phyloP scores from a whole-genome alignment of 1,140 invertebrate species.

The Rhysida immarginata region DNA sequence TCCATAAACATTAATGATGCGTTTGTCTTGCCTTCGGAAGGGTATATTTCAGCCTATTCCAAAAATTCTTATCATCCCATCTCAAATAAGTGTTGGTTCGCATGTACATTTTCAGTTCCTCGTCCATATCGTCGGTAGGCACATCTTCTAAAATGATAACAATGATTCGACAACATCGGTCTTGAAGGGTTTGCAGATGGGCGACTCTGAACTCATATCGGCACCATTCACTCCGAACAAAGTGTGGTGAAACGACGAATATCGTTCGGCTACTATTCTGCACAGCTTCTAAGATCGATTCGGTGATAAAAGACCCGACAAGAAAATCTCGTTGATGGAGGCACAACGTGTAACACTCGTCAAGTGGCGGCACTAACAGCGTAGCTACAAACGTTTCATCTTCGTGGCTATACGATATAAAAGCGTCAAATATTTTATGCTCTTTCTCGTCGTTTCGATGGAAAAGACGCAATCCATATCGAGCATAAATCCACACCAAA shows the following conservation, averaged over 20 bases:
- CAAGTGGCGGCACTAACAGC: background rate
- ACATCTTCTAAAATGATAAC: constrained; percentile 72
- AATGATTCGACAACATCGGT: constrained; percentile 36
- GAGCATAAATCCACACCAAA: background rate
- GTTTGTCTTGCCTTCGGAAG: constrained; percentile 47
- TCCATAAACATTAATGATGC: no score
- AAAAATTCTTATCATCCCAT: constrained; percentile 82
- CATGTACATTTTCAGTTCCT: constrained; percentile 71
- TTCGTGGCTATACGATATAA: background rate
- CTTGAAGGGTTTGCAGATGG: constrained; percentile 48
- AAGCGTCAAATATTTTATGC: background rate
- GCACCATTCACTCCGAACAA: constrained; percentile 88
- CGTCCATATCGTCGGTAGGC: constrained; percentile 67
- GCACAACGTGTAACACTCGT: background rate
- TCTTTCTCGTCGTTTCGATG: background rate
- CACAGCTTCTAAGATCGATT: constrained; percentile 65
- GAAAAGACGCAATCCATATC: background rate
- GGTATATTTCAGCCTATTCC: constrained; percentile 81
- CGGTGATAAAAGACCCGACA: constrained; percentile 15
- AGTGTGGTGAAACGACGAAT: constrained; percentile 78
- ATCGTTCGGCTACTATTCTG: constrained; percentile 81
- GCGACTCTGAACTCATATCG: constrained; percentile 84
- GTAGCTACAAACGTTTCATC: background rate
- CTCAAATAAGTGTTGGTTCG: constrained; percentile 77
- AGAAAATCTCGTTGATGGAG: constrained; percentile 18